Conservation (phyloP, 2,888 invertebrate genomes). For the Harpagoxenus sublaevis region DNA sequence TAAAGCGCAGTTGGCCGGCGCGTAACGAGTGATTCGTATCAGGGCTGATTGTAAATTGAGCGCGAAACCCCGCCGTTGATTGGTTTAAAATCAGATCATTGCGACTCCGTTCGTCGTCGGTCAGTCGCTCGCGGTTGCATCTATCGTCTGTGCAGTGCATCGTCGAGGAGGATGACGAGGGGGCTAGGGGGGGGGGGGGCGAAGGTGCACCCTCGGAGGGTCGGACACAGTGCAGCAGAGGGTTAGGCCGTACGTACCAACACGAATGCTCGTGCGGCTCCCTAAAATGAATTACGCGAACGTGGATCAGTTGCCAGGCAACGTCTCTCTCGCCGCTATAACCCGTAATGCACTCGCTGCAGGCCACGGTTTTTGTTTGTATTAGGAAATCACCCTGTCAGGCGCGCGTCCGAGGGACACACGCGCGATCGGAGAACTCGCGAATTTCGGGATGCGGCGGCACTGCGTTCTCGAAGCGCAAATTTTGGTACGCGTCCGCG, state of each 20-base stretch:
- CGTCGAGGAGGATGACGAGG: constrained; percentile 60
- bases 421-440: constrained; percentile 53
- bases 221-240: constrained; percentile 65
- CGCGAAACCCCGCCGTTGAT: constrained; percentile 85
- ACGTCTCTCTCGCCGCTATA: constrained; percentile 66
- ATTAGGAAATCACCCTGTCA: constrained; percentile 72
- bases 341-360: constrained; percentile 64
- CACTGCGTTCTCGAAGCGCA: constrained; percentile 61
- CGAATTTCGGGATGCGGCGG: constrained; percentile 57
- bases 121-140: constrained; percentile 76
- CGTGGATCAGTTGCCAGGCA: constrained; percentile 79
- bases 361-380: constrained; percentile 72
- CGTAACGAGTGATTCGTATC: constrained; percentile 79
- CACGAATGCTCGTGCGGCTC: constrained; percentile 62
- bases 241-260: constrained; percentile 52
- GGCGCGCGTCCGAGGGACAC: constrained; percentile 59
- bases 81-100: constrained; percentile 85
- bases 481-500: constrained; percentile 66
- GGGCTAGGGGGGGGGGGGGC: constrained; percentile 44
- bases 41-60: constrained; percentile 85
- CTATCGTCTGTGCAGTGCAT: constrained; percentile 74
- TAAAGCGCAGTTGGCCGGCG: constrained; percentile 67
- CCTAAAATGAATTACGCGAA: constrained; percentile 82
- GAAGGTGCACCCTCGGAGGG: constrained; percentile 45
- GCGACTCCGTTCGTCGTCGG: constrained; percentile 73